Base-by-base conservation (phyloP, 2,888 invertebrate genomes). In the Gastracanthus pulcherrimus region DNA sequence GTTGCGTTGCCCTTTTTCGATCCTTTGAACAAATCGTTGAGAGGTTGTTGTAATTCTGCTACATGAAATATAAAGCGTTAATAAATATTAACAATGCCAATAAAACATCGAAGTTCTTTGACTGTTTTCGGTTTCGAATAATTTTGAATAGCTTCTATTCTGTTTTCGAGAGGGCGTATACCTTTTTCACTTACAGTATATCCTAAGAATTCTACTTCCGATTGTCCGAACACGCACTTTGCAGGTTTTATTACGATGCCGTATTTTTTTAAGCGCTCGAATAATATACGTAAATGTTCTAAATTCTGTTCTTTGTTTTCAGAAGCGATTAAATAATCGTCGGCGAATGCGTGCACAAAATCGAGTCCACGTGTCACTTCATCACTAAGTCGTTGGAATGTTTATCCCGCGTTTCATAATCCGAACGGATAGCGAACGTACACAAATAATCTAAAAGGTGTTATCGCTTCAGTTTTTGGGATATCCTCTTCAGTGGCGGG, bases 61-160 rank as follows among this genome's bases (percentile, higher is more conserved):
- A 84, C 83, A 6, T 80, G 62, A 38, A 78, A 13, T 3, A 86
- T 72, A 60, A 82, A 87, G 9, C 84, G 55, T 19, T 84, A 64
- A 38, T 86, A 86, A 64, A 86, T 86, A 1, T 67, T 67, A 23
- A 26, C n/a, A n/a, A 48, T 48, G n/a, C 48, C 48, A 1, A 48
- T 48, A 19, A 48, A 48, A 19, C 19, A 19, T 48, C 48, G n/a
- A n/a, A 48, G 19, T 0, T 13, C 48, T 2, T 19, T 58, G 9
- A 58, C 26, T 4, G 58, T 58, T 13, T 1, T 4, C 7, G 58
- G 58, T 29, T 26, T 23, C 2, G 5, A 23, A 9, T 23, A 58
- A 3, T 58, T 58, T 13, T 9, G 7, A 1, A 58, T 23, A 4
- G 58, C 58, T 58, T 58, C 58, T 1, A 58, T 26, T 23, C 23